Conservation (phyloP, 2,113 vertebrate genomes). For the Anhinga rufa region DNA sequence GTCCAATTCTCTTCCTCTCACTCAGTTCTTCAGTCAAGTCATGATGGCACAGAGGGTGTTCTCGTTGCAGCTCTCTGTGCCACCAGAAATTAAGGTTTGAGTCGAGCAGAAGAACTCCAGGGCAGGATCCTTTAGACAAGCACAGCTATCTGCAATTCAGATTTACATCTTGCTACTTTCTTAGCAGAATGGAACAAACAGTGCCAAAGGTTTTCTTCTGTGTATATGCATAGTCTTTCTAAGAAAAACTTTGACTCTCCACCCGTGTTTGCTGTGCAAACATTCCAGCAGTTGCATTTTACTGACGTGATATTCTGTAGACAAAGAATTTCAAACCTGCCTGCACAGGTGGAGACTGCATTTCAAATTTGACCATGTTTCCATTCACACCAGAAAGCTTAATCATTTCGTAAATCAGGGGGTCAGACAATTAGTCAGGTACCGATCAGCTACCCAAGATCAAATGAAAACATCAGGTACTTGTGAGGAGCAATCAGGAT, state of each 20-base stretch:
- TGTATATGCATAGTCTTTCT: background rate
- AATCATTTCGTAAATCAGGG: background rate
- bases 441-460: background rate
- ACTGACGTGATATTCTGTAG: background rate
- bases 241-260: background rate
- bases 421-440: background rate
- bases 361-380: background rate
- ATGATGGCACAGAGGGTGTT: background rate
- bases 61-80: background rate
- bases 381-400: background rate
- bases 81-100: background rate
- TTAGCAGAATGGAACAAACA: background rate
- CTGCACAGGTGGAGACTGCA: background rate
- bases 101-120: background rate
- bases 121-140: background rate
- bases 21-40: background rate
- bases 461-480: background rate
- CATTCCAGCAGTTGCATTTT: background rate
- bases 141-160: background rate
- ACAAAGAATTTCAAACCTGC: background rate
- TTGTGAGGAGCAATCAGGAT: background rate
- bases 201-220: constrained; percentile 2
- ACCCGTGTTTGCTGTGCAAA: background rate
- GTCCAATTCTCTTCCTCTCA: background rate
- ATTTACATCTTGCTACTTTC: background rate